These are phyloP conservation scores for Chrysochloris asiatica DNA, from an alignment of 2,113 vertebrate species.

Conservation along the genomic window DNA sequence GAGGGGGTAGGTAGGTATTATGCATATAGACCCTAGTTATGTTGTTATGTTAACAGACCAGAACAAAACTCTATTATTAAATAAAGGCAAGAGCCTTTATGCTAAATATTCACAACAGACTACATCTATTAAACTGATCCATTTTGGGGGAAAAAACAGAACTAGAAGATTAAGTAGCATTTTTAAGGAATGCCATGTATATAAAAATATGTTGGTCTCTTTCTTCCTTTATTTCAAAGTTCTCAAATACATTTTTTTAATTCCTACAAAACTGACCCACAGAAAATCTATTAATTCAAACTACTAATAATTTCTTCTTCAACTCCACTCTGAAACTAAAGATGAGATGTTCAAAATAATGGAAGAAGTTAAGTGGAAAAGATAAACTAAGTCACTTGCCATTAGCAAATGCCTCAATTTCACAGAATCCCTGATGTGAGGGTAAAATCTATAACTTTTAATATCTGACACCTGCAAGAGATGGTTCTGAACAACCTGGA, in stretches of 20 bases:
- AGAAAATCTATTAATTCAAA: neutral
- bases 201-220: neutral
- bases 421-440: neutral
- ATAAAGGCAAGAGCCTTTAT: neutral
- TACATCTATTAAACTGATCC: too few species aligned
- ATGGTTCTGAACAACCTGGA: neutral
- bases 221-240: neutral
- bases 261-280: neutral
- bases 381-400: neutral
- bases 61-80: neutral
- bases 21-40: too few species aligned
- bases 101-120: neutral
- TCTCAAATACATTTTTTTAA: neutral
- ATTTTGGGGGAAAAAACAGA: too few species aligned
- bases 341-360: neutral
- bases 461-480: constrained; percentile 2
- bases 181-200: neutral
- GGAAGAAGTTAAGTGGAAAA: neutral
- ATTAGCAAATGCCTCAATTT: neutral
- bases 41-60: too few species aligned
- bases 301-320: neutral
- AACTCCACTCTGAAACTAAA: neutral
- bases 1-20: neutral
- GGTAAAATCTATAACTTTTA: constrained; percentile 16
- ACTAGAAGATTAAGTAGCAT: neutral